Conservation (phyloP, 2,888 invertebrate genomes). For the Lepidonotus clava region DNA sequence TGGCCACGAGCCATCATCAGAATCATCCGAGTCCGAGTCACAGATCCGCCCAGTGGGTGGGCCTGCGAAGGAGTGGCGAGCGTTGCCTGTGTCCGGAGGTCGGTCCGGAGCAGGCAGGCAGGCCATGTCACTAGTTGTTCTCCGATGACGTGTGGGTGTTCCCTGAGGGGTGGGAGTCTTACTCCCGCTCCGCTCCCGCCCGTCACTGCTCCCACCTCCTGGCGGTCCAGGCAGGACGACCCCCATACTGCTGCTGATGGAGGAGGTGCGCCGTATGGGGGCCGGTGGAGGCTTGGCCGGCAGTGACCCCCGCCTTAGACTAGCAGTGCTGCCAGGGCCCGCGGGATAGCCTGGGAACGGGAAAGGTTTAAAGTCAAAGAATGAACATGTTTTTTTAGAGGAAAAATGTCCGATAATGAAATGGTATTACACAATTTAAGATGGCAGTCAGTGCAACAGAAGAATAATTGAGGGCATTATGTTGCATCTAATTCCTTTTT, state of each 20-base stretch:
- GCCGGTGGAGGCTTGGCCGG: slow-evolving; percentile 77
- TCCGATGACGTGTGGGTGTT: slow-evolving; percentile 48
- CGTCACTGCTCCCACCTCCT: not conserved
- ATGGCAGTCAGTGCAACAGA: too few relatives aligned
- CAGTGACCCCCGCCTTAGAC: slow-evolving; percentile 69
- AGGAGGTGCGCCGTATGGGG: slow-evolving; percentile 75
- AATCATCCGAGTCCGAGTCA: not conserved
- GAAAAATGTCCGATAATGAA: too few relatives aligned
- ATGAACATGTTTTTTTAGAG: too few relatives aligned
- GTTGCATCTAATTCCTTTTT: too few relatives aligned
- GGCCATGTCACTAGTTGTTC: slow-evolving; percentile 39
- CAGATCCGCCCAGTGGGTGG: not conserved
- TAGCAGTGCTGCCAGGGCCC: slow-evolving; percentile 56
- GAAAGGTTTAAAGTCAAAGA: too few relatives aligned
- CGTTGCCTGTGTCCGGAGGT: not conserved
- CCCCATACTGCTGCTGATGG: slow-evolving; percentile 66
- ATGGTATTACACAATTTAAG: too few relatives aligned
- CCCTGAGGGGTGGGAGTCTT: slow-evolving; percentile 55
- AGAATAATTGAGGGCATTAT: too few relatives aligned
- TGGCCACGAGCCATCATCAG: slow-evolving; percentile 44
- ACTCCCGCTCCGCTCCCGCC: slow-evolving; percentile 43
- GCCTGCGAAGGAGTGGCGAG: not conserved
- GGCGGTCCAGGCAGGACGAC: slow-evolving; percentile 64
- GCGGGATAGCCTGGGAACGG: slow-evolving; percentile 40
- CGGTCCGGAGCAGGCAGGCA: not conserved